Evolutionary conservation across 2,888 invertebrate species (phyloP), one percentile per base, ranked within the genome.

Genomic region (Harpalus rubripes): DNA sequence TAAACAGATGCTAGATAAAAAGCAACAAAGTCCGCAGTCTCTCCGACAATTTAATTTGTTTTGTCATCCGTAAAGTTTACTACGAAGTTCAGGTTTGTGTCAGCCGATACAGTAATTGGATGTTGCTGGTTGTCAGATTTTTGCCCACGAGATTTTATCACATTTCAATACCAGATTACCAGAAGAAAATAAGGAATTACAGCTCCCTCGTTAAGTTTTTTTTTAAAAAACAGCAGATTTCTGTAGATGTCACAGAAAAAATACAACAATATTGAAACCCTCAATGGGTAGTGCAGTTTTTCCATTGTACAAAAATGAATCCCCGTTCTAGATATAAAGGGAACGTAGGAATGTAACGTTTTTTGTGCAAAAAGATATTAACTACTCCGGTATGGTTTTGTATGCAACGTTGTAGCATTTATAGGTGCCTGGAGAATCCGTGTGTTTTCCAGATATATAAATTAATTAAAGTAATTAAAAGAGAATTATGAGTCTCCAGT

Each of bases 381-480:
- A 8, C 39, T 68, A 7, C 7, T 32, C 12, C 18, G 18, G 15
- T 8, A 16, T 22, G 22, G 68, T 39, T 68, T 39, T 10, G 39
- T 74, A 44, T 74, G 72, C 72, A 74, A 41, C 41, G 72, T 74
- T 44, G 72, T 32, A 44, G 72, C 18, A 18, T 7, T 68, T 18
- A 74, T 74, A 44, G 72, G 72, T 44, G 44, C 44, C 72, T 74
- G 72, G 72, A 74, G 72, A 74, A 18, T 44, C 18, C 7, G 44
- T 74, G 41, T 44, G 41, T 74, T 74, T 74, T 44, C 44, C 8
- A 44, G 72, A 44, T 74, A 74, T 74, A 74, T 44, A 74, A 74
- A 78, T 78, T 58, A 78, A 78, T 78, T 78, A 78, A 78, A 56
- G 78, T 59, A 78, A 78, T 78, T 78, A 56, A 15, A 78, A 32